phyloP scores from a whole-genome alignment of 2,797 vertebrate genomes.

The Gymnothorax reevesii region DNA sequence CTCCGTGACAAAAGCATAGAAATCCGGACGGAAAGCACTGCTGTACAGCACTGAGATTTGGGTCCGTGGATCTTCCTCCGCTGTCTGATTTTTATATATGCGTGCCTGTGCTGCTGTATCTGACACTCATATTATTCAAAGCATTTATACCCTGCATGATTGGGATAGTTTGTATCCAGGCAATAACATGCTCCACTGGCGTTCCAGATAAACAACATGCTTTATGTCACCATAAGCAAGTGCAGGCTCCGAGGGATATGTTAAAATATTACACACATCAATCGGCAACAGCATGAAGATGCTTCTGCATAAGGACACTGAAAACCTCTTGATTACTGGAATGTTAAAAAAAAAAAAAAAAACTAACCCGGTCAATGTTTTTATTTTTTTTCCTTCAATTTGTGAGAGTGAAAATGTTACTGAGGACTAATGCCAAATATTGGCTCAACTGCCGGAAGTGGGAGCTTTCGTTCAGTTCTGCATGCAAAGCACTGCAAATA shows the following conservation, averaged over 20 bases:
- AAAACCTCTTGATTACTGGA: neutral
- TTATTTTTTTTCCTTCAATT: neutral
- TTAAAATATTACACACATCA: neutral
- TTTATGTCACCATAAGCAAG: conserved; percentile 32
- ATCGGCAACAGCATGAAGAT: neutral
- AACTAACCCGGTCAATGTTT: neutral
- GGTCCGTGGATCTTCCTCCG: neutral
- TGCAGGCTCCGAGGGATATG: conserved; percentile 30
- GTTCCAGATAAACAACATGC: conserved; percentile 36
- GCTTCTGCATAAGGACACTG: neutral
- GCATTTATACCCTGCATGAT: conserved; percentile 17
- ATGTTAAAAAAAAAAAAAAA: neutral
- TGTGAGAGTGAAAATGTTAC: neutral
- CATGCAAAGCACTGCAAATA: neutral
- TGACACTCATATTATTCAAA: conserved; percentile 17
- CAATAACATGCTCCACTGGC: conserved; percentile 25
- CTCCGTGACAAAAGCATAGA: conserved; percentile 36
- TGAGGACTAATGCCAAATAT: neutral
- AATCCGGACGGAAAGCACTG: conserved; percentile 24
- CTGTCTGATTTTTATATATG: neutral
- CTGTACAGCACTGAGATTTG: conserved; percentile 12
- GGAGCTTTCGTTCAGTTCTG: neutral
- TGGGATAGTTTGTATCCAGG: conserved; percentile 18
- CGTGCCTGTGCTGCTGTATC: neutral
- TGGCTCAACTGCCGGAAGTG: neutral